Conservation (phyloP, 2,797 vertebrate genomes). For the Esox lucius region DNA sequence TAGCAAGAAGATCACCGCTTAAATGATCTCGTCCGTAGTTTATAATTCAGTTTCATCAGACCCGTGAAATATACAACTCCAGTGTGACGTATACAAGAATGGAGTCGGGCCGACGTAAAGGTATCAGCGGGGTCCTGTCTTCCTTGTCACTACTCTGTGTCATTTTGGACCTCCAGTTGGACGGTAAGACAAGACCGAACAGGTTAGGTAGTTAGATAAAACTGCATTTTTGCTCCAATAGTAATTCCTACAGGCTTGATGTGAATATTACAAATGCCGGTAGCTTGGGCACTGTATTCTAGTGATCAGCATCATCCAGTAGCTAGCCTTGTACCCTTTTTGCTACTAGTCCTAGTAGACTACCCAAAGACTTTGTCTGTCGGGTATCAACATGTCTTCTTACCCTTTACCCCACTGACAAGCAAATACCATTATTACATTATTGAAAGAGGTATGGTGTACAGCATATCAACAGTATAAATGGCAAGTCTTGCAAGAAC, state of each 20-base stretch:
- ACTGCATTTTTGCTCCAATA: neutral
- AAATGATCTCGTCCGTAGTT: constrained; percentile 40
- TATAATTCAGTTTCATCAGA: constrained; percentile 20
- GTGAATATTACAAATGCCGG: neutral
- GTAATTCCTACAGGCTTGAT: neutral
- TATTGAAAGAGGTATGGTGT: neutral
- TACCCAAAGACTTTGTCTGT: neutral
- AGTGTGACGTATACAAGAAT: constrained; percentile 47
- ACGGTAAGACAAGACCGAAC: constrained; percentile 67
- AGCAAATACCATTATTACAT: neutral
- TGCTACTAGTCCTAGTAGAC: neutral
- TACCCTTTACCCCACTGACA: neutral
- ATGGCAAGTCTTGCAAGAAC: neutral
- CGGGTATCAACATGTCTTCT: neutral
- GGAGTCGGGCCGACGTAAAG: constrained; percentile 73
- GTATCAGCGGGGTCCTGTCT: constrained; percentile 76
- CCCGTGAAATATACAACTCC: constrained; percentile 25
- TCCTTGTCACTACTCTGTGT: constrained; percentile 82
- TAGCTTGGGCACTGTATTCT: neutral
- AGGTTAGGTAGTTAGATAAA: neutral
- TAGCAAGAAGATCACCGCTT: neutral
- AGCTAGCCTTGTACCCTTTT: neutral
- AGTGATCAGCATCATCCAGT: neutral
- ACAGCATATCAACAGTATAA: neutral
- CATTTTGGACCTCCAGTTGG: constrained; percentile 82